A percentile compares a stretch with the other conserved stretches of the same genome.
Evolutionary conservation across 37 sponge, comb jelly and placozoan species (phyloP).

Genomic region (Cladorhizidae sp.): DNA sequence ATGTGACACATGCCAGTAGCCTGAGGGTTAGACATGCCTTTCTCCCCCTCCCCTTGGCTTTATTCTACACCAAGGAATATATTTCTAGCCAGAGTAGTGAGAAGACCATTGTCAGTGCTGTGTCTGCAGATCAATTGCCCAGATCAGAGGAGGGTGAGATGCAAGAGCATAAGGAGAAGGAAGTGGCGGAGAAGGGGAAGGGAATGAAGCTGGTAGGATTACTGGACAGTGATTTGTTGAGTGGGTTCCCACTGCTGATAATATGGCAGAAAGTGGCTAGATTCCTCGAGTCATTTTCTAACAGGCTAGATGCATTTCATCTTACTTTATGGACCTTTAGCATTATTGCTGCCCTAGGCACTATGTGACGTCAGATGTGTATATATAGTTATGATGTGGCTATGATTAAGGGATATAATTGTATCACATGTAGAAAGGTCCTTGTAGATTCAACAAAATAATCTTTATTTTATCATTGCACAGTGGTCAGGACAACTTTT

Average conservation of each 20-base stretch:
- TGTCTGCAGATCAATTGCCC: not conserved
- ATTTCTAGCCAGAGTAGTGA: not conserved
- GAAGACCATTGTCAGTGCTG: not conserved
- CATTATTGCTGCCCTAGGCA: slow-evolving; percentile 54
- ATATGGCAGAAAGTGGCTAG: slow-evolving; percentile 45
- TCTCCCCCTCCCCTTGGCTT: slow-evolving; percentile 63
- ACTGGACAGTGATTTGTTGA: slow-evolving; percentile 4
- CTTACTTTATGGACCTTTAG: slow-evolving; percentile 56
- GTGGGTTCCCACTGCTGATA: slow-evolving; percentile 56
- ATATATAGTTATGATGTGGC: not conserved
- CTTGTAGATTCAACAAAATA: no score
- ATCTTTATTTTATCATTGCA: no score
- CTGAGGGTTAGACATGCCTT: slow-evolving; percentile 71
- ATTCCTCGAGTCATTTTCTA: slow-evolving; percentile 49
- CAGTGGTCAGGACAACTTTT: no score
- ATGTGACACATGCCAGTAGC: slow-evolving; percentile 43
- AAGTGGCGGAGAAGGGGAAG: not conserved
- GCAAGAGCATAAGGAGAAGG: no score
- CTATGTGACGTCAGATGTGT: slow-evolving; percentile 11
- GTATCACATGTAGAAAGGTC: not conserved
- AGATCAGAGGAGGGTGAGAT: no score
- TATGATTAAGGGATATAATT: not conserved
- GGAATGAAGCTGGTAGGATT: not conserved
- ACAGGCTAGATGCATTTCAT: slow-evolving; percentile 42
- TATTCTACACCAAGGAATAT: slow-evolving; percentile 25